phyloP scores from a whole-genome alignment of 1,140 invertebrate species.

The Halyomorpha halys region DNA sequence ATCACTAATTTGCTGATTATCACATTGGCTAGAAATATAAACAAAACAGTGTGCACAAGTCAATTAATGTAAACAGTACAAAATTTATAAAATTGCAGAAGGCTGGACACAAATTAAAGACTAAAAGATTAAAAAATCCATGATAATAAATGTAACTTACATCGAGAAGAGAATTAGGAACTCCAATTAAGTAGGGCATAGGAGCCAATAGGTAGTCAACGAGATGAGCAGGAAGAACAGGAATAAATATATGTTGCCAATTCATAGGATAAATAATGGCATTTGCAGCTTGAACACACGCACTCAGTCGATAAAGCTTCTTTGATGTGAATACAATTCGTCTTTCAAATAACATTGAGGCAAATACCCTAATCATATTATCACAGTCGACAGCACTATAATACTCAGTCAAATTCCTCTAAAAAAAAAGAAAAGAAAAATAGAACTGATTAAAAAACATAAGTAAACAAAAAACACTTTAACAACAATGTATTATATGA shows the following conservation, averaged over 20 bases:
- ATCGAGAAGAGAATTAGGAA: slow-evolving; percentile 70
- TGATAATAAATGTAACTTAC: slow-evolving; percentile 39
- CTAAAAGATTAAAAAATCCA: too few species aligned
- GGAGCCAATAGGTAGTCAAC: slow-evolving; percentile 85
- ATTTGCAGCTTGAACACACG: slow-evolving; percentile 88
- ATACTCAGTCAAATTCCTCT: slow-evolving; percentile 93
- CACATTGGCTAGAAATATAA: too few species aligned
- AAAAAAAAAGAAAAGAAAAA: slow-evolving; percentile 39
- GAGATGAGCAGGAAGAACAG: slow-evolving; percentile 69
- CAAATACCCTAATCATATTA: slow-evolving; percentile 90
- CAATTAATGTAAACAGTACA: too few species aligned
- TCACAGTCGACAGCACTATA: slow-evolving; percentile 83
- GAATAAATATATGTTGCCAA: slow-evolving; percentile 97
- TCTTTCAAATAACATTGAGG: slow-evolving; percentile 85
- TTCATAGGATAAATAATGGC: slow-evolving; percentile 91
- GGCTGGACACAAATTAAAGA: too few species aligned
- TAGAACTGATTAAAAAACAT: slow-evolving; percentile 28
- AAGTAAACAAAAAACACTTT: slow-evolving; percentile 20
- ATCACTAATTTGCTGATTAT: too few species aligned
- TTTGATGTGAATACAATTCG: slow-evolving; percentile 83
- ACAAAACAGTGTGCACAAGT: too few species aligned
- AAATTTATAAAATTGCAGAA: too few species aligned
- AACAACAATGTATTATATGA: slow-evolving; percentile 30
- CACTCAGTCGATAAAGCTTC: slow-evolving; percentile 73
- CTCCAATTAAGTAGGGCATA: slow-evolving; percentile 92